phyloP scores from a whole-genome alignment of 1,140 invertebrate genomes.

The Trinorchestia longiramus region DNA sequence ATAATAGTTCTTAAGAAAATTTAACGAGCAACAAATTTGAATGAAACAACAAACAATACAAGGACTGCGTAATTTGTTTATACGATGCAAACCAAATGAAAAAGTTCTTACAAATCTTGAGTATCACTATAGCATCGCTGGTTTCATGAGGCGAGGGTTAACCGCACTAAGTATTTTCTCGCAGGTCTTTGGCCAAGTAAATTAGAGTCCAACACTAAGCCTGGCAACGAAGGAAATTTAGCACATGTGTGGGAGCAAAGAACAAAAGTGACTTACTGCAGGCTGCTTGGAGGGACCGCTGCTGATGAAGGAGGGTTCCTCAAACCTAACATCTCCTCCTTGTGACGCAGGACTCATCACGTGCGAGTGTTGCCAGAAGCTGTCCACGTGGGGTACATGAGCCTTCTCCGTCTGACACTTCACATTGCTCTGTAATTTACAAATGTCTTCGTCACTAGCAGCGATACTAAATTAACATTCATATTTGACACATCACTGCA shows the following conservation, averaged over 20 bases:
- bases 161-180: neutral
- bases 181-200: neutral
- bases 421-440: neutral
- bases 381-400: constrained; percentile 29
- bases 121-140: too few species aligned
- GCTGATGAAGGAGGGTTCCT: neutral
- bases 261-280: neutral
- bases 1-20: too few species aligned
- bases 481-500: too few species aligned
- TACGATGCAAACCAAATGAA: too few species aligned
- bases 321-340: neutral
- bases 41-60: too few species aligned
- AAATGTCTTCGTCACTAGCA: neutral
- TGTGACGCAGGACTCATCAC: neutral
- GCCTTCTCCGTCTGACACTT: constrained; percentile 38
- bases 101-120: too few species aligned
- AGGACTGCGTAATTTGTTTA: too few species aligned
- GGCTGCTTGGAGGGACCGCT: neutral
- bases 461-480: too few species aligned
- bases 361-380: constrained; percentile 41
- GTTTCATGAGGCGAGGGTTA: neutral
- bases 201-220: too few species aligned
- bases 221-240: neutral
- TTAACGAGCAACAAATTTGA: too few species aligned
- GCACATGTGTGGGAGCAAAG: neutral